Evolutionary conservation across 2,797 vertebrate genomes (phyloP).

Genomic region (Monodelphis domestica): DNA sequence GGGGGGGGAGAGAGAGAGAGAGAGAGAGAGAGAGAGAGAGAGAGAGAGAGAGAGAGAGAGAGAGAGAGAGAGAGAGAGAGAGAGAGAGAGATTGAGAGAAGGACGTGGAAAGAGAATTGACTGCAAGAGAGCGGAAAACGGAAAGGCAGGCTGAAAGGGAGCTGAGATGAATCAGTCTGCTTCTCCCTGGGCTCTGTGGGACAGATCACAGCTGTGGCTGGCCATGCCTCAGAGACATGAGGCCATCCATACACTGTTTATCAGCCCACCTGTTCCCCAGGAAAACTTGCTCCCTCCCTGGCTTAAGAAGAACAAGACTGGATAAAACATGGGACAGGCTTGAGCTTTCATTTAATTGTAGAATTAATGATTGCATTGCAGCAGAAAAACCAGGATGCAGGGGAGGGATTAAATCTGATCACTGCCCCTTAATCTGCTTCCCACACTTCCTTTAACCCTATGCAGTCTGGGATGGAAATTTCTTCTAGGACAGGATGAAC

Average conservation of each 20-base stretch:
- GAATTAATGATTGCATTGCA: conserved; percentile 73
- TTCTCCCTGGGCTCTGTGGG: neutral
- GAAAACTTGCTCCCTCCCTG: conserved; percentile 73
- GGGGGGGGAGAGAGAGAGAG: neutral
- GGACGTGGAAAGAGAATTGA: neutral
- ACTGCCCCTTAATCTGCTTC: conserved; percentile 68
- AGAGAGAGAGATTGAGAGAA: too few species aligned
- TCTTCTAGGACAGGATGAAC: neutral
- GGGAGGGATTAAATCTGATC: conserved; percentile 60
- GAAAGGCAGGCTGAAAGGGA: neutral
- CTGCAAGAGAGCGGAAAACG: neutral
- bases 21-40: too few species aligned
- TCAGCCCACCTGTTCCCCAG: conserved; percentile 55
- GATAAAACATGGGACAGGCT: conserved; percentile 67
- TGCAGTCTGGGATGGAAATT: neutral
- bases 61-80: too few species aligned
- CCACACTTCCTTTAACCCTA: neutral
- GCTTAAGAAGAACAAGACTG: conserved; percentile 59
- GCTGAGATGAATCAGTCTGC: neutral
- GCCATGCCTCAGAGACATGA: neutral
- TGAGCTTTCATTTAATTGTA: conserved; percentile 73
- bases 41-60: too few species aligned
- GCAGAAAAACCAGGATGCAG: conserved; percentile 40
- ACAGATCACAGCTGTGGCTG: neutral
- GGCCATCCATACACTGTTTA: neutral